A percentile compares a stretch with the other conserved stretches of the same genome.
Evolutionary conservation across 2,888 invertebrate genomes (phyloP).

Genomic region (Anoplius nigerrimus): DNA sequence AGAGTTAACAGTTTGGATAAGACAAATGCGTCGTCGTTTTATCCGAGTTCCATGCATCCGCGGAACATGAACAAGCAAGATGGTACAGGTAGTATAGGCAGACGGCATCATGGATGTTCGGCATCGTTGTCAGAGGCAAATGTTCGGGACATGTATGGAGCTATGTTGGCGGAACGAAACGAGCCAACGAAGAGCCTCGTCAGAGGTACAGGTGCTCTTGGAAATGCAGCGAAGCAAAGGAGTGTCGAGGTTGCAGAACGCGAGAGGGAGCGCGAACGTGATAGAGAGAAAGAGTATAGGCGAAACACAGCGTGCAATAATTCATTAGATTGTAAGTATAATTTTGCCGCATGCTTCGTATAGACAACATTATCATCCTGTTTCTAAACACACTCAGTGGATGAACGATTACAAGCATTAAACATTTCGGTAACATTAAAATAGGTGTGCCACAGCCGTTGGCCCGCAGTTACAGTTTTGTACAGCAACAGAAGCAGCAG

Average conservation of each 20-base stretch:
- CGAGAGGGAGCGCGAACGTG: conserved; percentile 74
- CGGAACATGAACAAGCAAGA: conserved; percentile 66
- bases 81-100: conserved; percentile 63
- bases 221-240: conserved; percentile 74
- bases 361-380: not conserved
- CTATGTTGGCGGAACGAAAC: conserved; percentile 63
- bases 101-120: conserved; percentile 68
- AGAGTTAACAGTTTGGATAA: conserved; percentile 73
- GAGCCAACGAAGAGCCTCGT: conserved; percentile 73
- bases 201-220: conserved; percentile 62
- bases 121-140: conserved; percentile 70
- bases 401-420: not conserved
- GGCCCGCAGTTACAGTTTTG: conserved; percentile 79
- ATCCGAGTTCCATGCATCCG: conserved; percentile 63
- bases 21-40: conserved; percentile 65
- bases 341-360: not conserved
- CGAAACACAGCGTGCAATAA: conserved; percentile 75
- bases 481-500: conserved; percentile 74
- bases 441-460: conserved; percentile 75
- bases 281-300: conserved; percentile 66
- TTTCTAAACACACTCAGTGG: conserved; percentile 1
- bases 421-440: conserved; percentile 1
- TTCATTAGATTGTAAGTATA: conserved; percentile 64
- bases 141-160: conserved; percentile 65
- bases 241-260: conserved; percentile 76